Evolutionary conservation across 2,888 invertebrate genomes (phyloP).

Genomic region (Caenorhabditis macrosperma): DNA sequence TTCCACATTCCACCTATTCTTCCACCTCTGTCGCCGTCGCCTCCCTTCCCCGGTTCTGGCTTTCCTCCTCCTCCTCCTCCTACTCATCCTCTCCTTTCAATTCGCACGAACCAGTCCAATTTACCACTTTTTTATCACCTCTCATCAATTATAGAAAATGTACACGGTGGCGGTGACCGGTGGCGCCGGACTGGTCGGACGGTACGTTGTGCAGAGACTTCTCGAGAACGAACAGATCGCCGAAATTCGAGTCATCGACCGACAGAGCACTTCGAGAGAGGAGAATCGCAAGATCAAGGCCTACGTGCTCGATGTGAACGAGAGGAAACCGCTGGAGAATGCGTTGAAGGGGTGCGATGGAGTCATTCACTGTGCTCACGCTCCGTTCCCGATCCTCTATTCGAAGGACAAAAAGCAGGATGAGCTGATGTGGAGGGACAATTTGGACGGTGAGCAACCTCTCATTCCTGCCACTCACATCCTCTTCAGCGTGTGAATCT

Average conservation of each 20-base stretch:
- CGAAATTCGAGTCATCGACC: slow-evolving; percentile 74
- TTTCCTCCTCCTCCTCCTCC: slow-evolving; percentile 8
- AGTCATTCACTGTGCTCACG: slow-evolving; percentile 63
- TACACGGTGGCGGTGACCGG: slow-evolving; percentile 75
- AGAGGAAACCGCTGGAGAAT: slow-evolving; percentile 55
- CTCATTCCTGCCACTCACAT: background rate
- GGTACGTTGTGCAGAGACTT: slow-evolving; percentile 70
- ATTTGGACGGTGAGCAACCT: slow-evolving; percentile 54
- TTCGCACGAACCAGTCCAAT: slow-evolving; percentile 45
- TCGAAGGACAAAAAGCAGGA: slow-evolving; percentile 52
- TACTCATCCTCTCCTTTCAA: slow-evolving; percentile 4
- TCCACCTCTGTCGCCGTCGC: background rate
- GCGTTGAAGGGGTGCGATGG: slow-evolving; percentile 69
- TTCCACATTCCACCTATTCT: background rate
- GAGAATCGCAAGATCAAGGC: slow-evolving; percentile 41
- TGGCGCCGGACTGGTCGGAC: slow-evolving; percentile 75
- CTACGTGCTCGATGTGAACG: slow-evolving; percentile 62
- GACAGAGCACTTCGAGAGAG: slow-evolving; percentile 54
- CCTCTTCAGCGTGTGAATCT: slow-evolving; percentile 71
- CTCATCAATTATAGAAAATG: slow-evolving; percentile 43
- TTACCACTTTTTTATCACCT: slow-evolving; percentile 46
- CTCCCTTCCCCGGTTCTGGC: background rate
- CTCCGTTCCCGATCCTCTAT: slow-evolving; percentile 60
- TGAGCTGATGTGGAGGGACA: slow-evolving; percentile 66
- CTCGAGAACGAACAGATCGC: slow-evolving; percentile 68